Percentiles rank a stretch among this genome's conserved stretches.
Evolutionary conservation across 2,888 invertebrate genomes (phyloP).

Genomic region (Caenorhabditis afra): DNA sequence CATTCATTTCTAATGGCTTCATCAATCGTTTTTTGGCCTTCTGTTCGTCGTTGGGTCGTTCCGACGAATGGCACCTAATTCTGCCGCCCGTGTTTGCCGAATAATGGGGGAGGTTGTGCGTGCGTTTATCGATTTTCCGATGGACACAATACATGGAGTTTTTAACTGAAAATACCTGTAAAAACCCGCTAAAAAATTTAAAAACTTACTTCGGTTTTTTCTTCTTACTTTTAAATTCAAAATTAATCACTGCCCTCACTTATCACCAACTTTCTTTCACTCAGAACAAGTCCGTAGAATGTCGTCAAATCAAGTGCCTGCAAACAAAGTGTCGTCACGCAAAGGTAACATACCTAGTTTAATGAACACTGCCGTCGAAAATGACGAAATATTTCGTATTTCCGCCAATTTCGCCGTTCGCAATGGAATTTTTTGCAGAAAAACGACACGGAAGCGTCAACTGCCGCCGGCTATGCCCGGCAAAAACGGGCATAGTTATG

Average conservation of each 20-base stretch:
- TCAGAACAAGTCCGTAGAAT: constrained; percentile 51
- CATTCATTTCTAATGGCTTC: too few species aligned
- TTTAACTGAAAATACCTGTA: too few species aligned
- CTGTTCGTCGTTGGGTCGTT: too few species aligned
- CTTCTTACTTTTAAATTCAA: not conserved
- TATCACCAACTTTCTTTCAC: constrained; percentile 24
- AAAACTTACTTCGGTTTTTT: too few species aligned
- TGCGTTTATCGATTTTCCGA: too few species aligned
- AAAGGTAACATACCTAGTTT: constrained; percentile 54
- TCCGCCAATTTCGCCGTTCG: constrained; percentile 5
- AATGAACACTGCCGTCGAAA: constrained; percentile 54
- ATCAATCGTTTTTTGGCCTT: too few species aligned
- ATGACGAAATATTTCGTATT: constrained; percentile 56
- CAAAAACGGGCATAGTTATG: constrained; percentile 42
- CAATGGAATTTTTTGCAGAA: constrained; percentile 30
- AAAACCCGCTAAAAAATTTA: too few species aligned
- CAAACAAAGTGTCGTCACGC: constrained; percentile 48
- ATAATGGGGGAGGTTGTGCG: too few species aligned
- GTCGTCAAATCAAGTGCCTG: constrained; percentile 53
- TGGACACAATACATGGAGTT: too few species aligned
- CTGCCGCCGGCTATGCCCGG: constrained; percentile 51
- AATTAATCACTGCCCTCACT: constrained; percentile 20
- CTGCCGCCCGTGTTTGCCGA: too few species aligned
- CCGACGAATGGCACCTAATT: too few species aligned
- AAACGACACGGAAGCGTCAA: constrained; percentile 45